A percentile compares a stretch with the other conserved stretches of the same genome.
These are phyloP conservation scores for Hoplodrina ambigua DNA, from an alignment of 2,888 invertebrate species.

Conservation along the genomic window DNA sequence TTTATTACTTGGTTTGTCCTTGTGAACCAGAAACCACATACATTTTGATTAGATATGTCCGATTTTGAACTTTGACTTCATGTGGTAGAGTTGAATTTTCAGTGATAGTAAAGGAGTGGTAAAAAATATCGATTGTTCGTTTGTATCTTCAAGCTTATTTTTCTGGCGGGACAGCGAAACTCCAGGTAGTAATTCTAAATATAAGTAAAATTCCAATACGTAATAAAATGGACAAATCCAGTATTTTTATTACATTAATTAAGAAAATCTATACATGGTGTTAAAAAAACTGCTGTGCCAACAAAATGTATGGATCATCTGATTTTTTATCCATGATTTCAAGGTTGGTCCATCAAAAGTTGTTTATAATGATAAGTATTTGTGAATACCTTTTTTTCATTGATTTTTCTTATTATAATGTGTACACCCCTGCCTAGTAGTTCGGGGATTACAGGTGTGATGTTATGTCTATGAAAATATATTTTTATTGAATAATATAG, in stretches of 20 bases:
- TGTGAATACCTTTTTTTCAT: no score
- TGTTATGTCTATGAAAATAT: no score
- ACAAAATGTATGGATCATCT: no score
- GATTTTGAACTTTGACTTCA: slow-evolving; percentile 32
- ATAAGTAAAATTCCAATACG: not conserved
- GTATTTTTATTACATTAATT: not conserved
- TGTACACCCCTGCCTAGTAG: no score
- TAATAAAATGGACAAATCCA: not conserved
- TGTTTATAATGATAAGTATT: no score
- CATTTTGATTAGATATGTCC: slow-evolving; percentile 15
- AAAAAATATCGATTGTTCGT: slow-evolving; percentile 43
- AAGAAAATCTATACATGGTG: not conserved
- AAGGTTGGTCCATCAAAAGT: no score
- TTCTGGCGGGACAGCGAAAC: not conserved
- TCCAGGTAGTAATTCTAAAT: not conserved
- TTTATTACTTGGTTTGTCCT: slow-evolving; percentile 61
- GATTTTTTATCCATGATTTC: no score
- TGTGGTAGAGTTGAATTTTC: slow-evolving; percentile 26
- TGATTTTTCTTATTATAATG: no score
- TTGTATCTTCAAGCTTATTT: slow-evolving; percentile 21
- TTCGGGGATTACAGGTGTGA: no score
- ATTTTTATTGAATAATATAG: no score
- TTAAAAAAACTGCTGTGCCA: no score
- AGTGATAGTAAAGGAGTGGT: not conserved
- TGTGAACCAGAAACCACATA: slow-evolving; percentile 47